Conservation (phyloP, 2,797 vertebrate species). For the Platalea minor region DNA sequence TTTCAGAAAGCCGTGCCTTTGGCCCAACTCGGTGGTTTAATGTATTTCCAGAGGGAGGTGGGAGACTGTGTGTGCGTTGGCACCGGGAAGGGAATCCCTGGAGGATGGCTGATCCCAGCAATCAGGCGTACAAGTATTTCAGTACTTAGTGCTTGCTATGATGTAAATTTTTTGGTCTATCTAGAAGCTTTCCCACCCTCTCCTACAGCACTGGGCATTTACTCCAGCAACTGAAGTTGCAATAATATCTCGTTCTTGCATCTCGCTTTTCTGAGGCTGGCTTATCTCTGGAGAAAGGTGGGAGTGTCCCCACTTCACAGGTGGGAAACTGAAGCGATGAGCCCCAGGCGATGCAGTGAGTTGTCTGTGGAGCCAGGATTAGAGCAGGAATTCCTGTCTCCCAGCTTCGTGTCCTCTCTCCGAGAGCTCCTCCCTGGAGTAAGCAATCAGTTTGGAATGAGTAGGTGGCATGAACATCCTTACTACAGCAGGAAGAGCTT, state of each 20-base stretch:
- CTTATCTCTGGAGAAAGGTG: constrained; percentile 23
- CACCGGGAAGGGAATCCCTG: not conserved
- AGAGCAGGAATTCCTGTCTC: constrained; percentile 57
- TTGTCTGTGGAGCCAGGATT: not conserved
- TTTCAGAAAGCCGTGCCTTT: not conserved
- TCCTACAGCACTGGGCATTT: not conserved
- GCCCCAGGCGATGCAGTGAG: not conserved
- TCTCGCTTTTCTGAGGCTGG: constrained; percentile 21
- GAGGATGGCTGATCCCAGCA: not conserved
- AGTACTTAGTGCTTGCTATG: not conserved
- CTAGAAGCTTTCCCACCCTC: constrained; percentile 37
- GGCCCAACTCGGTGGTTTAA: not conserved
- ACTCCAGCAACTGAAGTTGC: not conserved
- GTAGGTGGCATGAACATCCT: not conserved
- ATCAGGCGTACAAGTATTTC: not conserved
- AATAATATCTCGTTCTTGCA: not conserved
- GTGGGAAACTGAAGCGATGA: constrained; percentile 52
- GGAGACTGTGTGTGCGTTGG: constrained; percentile 4
- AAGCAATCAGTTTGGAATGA: constrained; percentile 47
- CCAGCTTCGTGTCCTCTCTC: constrained; percentile 21
- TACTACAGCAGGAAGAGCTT: constrained; percentile 4
- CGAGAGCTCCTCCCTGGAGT: constrained; percentile 47
- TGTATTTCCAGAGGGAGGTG: not conserved
- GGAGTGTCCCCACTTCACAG: constrained; percentile 59
- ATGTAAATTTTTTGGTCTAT: constrained; percentile 40